Percentiles rank a stretch among this genome's conserved stretches.
Evolutionary conservation across 2,113 vertebrate genomes (phyloP).

Genomic region (Colossoma macropomum): DNA sequence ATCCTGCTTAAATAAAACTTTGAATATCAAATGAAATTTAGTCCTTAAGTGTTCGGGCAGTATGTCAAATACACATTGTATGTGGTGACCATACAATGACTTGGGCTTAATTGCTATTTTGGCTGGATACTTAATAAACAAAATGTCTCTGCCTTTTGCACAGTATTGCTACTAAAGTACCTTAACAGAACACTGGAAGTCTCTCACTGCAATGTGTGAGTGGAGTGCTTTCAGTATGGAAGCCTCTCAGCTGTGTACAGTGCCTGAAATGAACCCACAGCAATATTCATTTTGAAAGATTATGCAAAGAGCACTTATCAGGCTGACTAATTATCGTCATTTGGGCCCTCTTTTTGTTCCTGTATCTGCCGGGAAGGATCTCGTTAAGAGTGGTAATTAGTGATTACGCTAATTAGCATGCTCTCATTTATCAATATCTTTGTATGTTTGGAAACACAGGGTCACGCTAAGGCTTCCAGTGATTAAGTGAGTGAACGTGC

Average conservation of each 20-base stretch:
- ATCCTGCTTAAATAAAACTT: too few species aligned
- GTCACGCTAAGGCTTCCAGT: neutral
- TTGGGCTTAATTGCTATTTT: too few species aligned
- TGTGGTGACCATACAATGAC: too few species aligned
- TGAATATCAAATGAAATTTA: too few species aligned
- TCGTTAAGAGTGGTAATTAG: conserved; percentile 57
- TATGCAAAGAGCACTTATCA: conserved; percentile 65
- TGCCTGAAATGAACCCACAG: conserved; percentile 45
- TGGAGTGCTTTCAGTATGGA: conserved; percentile 27
- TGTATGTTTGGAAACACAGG: conserved; percentile 26
- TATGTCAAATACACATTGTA: too few species aligned
- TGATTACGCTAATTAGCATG: conserved; percentile 67
- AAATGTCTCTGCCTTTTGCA: too few species aligned
- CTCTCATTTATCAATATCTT: conserved; percentile 61
- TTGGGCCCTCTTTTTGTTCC: conserved; percentile 59
- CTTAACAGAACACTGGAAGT: neutral
- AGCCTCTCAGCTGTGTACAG: conserved; percentile 51
- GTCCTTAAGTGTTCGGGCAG: too few species aligned
- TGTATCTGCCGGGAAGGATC: conserved; percentile 63
- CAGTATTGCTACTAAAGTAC: too few species aligned
- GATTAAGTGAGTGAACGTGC: neutral
- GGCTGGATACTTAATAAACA: too few species aligned
- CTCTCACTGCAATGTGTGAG: conserved; percentile 17
- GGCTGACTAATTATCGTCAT: conserved; percentile 66
- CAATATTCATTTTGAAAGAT: conserved; percentile 55